Conservation (phyloP, 2,888 invertebrate species). For the Keiferia lycopersicella region DNA sequence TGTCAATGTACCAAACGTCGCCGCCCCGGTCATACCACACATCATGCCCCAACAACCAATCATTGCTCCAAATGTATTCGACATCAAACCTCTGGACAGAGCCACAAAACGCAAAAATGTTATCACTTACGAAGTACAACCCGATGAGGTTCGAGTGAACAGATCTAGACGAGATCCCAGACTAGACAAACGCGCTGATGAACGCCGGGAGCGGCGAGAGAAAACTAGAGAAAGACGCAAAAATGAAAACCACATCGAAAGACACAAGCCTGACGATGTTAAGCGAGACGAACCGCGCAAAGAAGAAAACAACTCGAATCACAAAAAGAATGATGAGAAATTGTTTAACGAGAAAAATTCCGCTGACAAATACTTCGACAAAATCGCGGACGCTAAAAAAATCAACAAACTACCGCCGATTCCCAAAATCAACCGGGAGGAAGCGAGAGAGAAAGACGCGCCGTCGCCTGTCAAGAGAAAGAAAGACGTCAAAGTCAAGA, state of each 20-base stretch:
- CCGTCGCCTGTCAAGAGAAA: slow-evolving; percentile 43
- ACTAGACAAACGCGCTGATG: slow-evolving; percentile 22
- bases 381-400: slow-evolving; percentile 54
- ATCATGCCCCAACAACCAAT: slow-evolving; percentile 34
- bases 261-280: neutral
- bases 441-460: slow-evolving; percentile 35
- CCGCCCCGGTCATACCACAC: slow-evolving; percentile 28
- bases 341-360: slow-evolving; percentile 26
- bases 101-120: slow-evolving; percentile 70
- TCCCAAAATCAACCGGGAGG: slow-evolving; percentile 58
- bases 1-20: slow-evolving; percentile 63
- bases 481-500: slow-evolving; percentile 42
- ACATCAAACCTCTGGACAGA: slow-evolving; percentile 73
- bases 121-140: slow-evolving; percentile 71
- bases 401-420: slow-evolving; percentile 72
- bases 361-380: slow-evolving; percentile 48
- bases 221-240: slow-evolving; percentile 30
- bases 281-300: slow-evolving; percentile 5
- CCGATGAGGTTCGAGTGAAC: slow-evolving; percentile 44
- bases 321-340: slow-evolving; percentile 5
- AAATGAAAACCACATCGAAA: slow-evolving; percentile 1
- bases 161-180: slow-evolving; percentile 39
- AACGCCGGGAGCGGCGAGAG: slow-evolving; percentile 25
- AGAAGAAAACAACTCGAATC: slow-evolving; percentile 3
- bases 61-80: slow-evolving; percentile 70